Evolutionary conservation across 2,113 vertebrate species (phyloP).

Genomic region (Marmota monax): DNA sequence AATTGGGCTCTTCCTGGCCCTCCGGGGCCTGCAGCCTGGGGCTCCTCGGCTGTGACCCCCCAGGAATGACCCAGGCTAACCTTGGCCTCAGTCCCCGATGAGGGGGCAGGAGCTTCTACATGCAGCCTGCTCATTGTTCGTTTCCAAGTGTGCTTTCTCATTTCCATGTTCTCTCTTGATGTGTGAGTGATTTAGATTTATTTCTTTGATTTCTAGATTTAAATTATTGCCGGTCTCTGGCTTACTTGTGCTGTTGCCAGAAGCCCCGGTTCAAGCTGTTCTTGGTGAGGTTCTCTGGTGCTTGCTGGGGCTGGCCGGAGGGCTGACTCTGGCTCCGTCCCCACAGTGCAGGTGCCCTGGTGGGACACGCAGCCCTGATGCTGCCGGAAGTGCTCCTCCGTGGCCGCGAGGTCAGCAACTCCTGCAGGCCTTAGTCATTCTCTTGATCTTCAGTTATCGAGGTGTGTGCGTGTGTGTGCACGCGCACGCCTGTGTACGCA

Average conservation of each 20-base stretch:
- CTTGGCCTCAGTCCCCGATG: neutral
- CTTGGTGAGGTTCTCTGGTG: neutral
- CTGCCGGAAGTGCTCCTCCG: accelerated
- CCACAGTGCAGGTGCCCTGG: accelerated
- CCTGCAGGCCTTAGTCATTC: accelerated
- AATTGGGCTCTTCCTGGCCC: neutral
- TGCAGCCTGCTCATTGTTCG: accelerated
- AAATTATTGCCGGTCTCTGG: neutral
- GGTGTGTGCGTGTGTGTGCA: neutral
- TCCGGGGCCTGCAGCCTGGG: neutral
- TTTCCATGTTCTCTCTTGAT: neutral
- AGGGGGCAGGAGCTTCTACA: neutral
- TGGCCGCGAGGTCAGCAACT: accelerated
- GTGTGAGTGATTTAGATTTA: neutral
- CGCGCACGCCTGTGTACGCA: neutral
- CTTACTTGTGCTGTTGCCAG: neutral
- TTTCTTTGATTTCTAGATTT: neutral
- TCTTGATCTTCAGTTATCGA: neutral
- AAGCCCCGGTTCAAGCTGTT: neutral
- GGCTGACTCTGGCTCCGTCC: neutral
- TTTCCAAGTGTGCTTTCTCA: neutral
- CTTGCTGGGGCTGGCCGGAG: neutral
- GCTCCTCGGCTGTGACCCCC: accelerated
- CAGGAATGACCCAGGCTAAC: neutral
- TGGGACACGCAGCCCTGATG: accelerated